Evolutionary conservation across 2,797 vertebrate species (phyloP).

Genomic region (Anabacerthia variegaticeps): DNA sequence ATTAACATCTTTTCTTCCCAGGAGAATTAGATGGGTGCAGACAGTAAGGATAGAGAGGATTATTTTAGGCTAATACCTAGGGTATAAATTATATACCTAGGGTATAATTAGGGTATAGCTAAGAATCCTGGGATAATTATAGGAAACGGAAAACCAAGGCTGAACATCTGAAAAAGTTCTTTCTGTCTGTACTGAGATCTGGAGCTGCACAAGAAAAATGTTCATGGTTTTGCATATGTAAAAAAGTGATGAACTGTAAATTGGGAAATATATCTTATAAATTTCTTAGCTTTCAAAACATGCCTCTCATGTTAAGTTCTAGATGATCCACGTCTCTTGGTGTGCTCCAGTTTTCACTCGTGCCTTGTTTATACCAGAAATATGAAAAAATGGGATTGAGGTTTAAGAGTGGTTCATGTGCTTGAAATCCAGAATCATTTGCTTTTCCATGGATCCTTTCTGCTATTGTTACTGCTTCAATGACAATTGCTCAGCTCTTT

Average conservation of each 20-base stretch:
- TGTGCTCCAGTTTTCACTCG: background rate
- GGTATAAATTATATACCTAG: slow-evolving; percentile 52
- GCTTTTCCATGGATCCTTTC: background rate
- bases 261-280: background rate
- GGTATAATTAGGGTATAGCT: slow-evolving; percentile 58
- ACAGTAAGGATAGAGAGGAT: slow-evolving; percentile 17
- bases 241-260: slow-evolving; percentile 3
- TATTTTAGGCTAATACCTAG: slow-evolving; percentile 56
- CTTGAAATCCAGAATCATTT: background rate
- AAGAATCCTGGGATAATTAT: slow-evolving; percentile 37
- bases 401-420: background rate
- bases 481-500: background rate
- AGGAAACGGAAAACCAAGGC: slow-evolving; percentile 13
- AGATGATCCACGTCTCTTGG: background rate
- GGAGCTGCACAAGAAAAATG: slow-evolving; percentile 24
- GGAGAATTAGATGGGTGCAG: slow-evolving; percentile 46
- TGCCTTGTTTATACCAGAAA: background rate
- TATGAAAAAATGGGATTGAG: background rate
- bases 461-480: background rate
- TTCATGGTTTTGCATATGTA: slow-evolving; percentile 8
- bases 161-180: slow-evolving; percentile 2
- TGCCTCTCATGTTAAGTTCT: background rate
- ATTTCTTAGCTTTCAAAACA: background rate
- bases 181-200: background rate
- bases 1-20: slow-evolving; percentile 34